Evolutionary conservation across 1,140 invertebrate species (phyloP).

Genomic region (Oryctes rhinoceros): DNA sequence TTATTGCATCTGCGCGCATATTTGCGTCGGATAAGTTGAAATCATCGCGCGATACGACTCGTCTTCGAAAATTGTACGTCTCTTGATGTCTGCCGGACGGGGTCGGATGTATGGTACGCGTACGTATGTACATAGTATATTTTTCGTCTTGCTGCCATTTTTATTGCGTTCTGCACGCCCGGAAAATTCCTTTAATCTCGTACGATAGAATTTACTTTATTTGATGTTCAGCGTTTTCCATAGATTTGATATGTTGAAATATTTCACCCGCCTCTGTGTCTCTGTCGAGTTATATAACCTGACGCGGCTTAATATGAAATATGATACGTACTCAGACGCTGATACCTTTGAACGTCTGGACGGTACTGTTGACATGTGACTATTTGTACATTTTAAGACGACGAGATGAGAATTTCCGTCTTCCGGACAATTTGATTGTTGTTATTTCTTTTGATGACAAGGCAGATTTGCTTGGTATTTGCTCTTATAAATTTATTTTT

Average conservation of each 20-base stretch:
- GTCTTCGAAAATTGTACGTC: not conserved
- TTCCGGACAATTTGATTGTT: no score
- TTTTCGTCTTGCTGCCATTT: not conserved
- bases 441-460: no score
- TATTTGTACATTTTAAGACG: no score
- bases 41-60: not conserved
- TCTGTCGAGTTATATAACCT: no score
- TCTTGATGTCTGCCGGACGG: not conserved
- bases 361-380: no score
- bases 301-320: no score
- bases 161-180: conserved; percentile 1
- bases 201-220: conserved; percentile 15
- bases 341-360: no score
- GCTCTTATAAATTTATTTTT: no score
- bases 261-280: not conserved
- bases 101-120: not conserved
- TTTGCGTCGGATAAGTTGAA: conserved; percentile 13
- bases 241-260: conserved; percentile 1
- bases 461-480: no score
- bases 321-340: no score
- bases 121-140: not conserved
- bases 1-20: conserved; percentile 14
- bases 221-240: not conserved
- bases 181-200: conserved; percentile 8
- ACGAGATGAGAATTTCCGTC: no score